Percentiles rank a stretch among this genome's conserved stretches.
Conservation (phyloP, 2,888 invertebrate species). For the Eilema sororculum region DNA sequence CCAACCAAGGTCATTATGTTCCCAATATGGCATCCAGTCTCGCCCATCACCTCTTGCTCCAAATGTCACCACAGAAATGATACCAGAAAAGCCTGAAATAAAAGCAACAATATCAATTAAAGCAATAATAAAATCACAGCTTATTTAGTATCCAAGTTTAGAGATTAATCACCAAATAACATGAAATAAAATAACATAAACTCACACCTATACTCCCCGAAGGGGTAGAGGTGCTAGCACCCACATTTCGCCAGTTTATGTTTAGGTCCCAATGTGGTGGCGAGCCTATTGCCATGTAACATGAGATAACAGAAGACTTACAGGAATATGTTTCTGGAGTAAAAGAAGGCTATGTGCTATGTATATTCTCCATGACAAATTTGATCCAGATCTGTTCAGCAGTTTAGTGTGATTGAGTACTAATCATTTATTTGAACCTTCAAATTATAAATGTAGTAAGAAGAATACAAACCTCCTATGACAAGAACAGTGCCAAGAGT, state of each 20-base stretch:
- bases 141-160: background rate
- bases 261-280: too few relatives aligned
- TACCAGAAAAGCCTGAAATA: conserved; percentile 92
- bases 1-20: conserved; percentile 98
- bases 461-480: conserved; percentile 86
- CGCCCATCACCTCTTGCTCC: conserved; percentile 96
- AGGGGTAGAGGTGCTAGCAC: too few relatives aligned
- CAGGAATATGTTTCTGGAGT: background rate
- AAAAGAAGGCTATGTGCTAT: background rate
- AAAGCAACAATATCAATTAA: conserved; percentile 30
- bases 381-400: background rate
- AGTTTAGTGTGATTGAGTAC: too few relatives aligned
- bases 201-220: too few relatives aligned
- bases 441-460: background rate
- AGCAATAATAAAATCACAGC: background rate
- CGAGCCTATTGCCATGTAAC: too few relatives aligned
- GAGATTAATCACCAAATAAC: background rate
- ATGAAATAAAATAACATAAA: background rate
- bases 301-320: too few relatives aligned
- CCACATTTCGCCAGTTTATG: too few relatives aligned
- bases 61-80: conserved; percentile 95
- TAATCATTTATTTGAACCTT: background rate
- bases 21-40: conserved; percentile 98
- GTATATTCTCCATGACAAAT: background rate
- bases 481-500: conserved; percentile 91